phyloP scores from a whole-genome alignment of 2,113 vertebrate genomes.

The Ictalurus furcatus region DNA sequence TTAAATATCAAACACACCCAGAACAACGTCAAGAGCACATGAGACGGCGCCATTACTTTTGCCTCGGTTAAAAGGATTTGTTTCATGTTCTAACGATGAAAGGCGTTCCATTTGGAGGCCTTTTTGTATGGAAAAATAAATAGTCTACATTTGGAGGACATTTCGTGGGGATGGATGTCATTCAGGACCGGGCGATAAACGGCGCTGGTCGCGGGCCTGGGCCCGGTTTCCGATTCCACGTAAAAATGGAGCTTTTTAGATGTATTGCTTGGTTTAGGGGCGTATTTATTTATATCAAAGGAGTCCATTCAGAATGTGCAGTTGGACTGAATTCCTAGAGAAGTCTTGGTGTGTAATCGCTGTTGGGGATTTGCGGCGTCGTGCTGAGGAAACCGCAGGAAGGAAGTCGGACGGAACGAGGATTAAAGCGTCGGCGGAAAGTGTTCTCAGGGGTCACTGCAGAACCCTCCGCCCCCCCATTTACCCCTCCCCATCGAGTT shows the following conservation, averaged over 20 bases:
- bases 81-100: background rate
- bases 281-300: background rate
- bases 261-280: background rate
- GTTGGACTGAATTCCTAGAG: background rate
- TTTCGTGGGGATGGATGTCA: background rate
- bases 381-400: slow-evolving; percentile 29
- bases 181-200: background rate
- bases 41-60: background rate
- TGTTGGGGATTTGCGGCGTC: slow-evolving; percentile 30
- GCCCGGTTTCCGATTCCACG: background rate
- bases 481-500: background rate
- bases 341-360: background rate
- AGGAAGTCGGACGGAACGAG: slow-evolving; percentile 44
- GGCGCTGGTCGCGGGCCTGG: background rate
- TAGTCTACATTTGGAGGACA: background rate
- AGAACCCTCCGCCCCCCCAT: background rate
- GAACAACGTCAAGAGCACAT: background rate
- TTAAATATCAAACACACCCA: background rate
- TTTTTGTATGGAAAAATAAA: background rate
- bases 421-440: slow-evolving; percentile 19
- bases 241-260: background rate
- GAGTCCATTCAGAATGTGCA: no score
- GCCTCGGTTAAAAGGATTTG: background rate
- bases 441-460: slow-evolving; percentile 31
- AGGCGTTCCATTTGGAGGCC: background rate